Conservation (phyloP, 35 echinoderm and acorn worm species). For the Amphiura filiformis region DNA sequence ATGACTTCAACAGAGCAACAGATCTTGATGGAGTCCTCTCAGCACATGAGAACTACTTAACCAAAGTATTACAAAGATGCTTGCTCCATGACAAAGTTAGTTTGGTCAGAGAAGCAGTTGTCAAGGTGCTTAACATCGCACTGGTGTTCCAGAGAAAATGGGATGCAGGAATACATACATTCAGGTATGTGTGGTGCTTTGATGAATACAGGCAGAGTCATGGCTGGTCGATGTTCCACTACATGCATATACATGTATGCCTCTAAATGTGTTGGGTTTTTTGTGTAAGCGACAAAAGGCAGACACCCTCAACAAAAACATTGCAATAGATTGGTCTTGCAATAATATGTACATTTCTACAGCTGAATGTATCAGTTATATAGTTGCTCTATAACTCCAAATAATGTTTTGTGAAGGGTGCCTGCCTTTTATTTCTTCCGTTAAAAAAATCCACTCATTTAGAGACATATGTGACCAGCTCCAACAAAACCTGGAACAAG, state of each 20-base stretch:
- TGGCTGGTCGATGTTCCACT: background rate
- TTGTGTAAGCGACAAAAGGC: no score
- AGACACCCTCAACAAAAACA: no score
- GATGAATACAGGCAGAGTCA: background rate
- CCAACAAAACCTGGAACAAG: no score
- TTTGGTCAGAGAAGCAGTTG: slow-evolving; percentile 74
- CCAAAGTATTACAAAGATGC: slow-evolving; percentile 72
- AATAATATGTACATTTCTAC: background rate
- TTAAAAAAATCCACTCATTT: no score
- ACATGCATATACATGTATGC: background rate
- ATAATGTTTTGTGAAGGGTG: no score
- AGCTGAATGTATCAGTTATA: no score
- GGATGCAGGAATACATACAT: slow-evolving; percentile 66
- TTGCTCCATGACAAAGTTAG: slow-evolving; percentile 79
- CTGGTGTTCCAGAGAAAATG: slow-evolving; percentile 80
- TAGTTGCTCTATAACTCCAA: no score
- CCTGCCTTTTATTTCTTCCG: no score
- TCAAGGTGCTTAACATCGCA: slow-evolving; percentile 78
- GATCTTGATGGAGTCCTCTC: slow-evolving; percentile 68
- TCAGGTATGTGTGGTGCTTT: no score
- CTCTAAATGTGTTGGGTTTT: background rate
- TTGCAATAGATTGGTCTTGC: background rate
- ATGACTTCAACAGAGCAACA: slow-evolving; percentile 31
- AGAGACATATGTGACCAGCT: no score
- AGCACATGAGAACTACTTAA: slow-evolving; percentile 68